phyloP scores from a whole-genome alignment of 2,797 vertebrate species.

The Sebastes goodei region DNA sequence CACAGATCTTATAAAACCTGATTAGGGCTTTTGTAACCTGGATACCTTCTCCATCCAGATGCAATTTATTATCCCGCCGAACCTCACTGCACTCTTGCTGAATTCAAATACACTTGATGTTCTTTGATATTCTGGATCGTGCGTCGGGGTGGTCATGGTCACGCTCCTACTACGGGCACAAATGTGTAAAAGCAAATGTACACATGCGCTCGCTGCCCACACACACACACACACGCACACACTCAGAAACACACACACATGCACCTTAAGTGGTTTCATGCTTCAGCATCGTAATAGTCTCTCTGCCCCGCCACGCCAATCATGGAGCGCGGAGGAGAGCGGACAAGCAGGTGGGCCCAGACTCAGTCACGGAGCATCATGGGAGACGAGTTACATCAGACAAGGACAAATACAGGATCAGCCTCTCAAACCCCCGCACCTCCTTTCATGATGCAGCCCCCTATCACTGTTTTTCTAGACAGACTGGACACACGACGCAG shows the following conservation, averaged over 20 bases:
- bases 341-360: conserved; percentile 30
- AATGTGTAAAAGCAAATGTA: conserved; percentile 49
- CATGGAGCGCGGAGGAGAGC: conserved; percentile 21
- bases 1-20: conserved; percentile 50
- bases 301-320: conserved; percentile 45
- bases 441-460: conserved; percentile 26
- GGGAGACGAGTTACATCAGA: conserved; percentile 32
- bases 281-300: conserved; percentile 70
- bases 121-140: conserved; percentile 58
- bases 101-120: conserved; percentile 68
- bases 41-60: conserved; percentile 67
- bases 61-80: conserved; percentile 59
- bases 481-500: conserved; percentile 17
- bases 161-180: conserved; percentile 23
- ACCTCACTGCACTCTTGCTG: conserved; percentile 38
- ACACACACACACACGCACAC: conserved; percentile 16
- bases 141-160: conserved; percentile 44
- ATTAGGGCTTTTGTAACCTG: conserved; percentile 73
- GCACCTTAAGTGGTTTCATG: conserved; percentile 64
- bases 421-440: conserved; percentile 22
- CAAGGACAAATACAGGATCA: conserved; percentile 47
- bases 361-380: conserved; percentile 32
- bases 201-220: conserved; percentile 20
- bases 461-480: conserved; percentile 22
- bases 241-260: conserved; percentile 1